Evolutionary conservation across 2,113 vertebrate genomes (phyloP).

Genomic region (Neotoma lepida): DNA sequence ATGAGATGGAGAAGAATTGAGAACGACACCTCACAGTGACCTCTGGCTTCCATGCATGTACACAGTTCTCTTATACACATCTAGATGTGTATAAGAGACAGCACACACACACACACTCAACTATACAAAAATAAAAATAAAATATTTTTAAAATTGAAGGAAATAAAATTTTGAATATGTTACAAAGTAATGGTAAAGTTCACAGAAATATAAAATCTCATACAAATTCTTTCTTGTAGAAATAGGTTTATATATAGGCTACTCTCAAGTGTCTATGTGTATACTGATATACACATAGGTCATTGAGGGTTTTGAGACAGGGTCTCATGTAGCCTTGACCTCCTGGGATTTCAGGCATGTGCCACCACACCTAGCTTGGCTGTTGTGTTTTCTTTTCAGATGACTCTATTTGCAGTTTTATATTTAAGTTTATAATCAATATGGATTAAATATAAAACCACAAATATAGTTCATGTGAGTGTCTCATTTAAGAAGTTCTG

Average conservation of each 20-base stretch:
- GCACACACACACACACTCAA: neutral
- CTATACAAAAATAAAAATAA: neutral
- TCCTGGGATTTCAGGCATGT: neutral
- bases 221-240: neutral
- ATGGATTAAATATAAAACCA: too few species aligned
- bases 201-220: neutral
- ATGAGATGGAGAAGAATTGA: neutral
- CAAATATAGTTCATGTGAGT: neutral
- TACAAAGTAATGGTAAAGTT: neutral
- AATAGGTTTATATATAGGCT: neutral
- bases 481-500: neutral
- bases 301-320: neutral
- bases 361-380: neutral
- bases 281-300: neutral
- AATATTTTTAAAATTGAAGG: neutral
- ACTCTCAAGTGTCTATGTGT: neutral
- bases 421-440: conserved; percentile 4
- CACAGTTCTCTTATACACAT: too few species aligned
- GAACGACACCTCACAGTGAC: neutral
- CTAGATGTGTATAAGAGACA: too few species aligned
- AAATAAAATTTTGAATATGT: neutral
- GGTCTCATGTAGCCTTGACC: neutral
- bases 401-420: conserved; percentile 40
- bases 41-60: neutral
- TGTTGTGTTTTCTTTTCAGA: conserved; percentile 33